phyloP scores from a whole-genome alignment of 2,888 invertebrate species.

The Thera obeliscata region DNA sequence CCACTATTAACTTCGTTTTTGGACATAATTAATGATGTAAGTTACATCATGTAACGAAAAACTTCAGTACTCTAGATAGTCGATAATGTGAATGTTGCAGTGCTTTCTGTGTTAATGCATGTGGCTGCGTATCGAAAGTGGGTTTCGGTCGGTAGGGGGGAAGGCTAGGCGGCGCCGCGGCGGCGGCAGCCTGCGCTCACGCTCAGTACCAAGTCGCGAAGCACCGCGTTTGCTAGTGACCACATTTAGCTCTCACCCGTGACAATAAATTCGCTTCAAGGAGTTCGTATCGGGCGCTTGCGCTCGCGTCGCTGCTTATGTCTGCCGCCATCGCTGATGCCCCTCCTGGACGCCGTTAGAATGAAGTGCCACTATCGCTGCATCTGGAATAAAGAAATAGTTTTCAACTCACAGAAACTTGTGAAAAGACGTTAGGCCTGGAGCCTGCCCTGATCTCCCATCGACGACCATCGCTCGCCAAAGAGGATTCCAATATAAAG shows the following conservation, averaged over 20 bases:
- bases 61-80: conserved; percentile 16
- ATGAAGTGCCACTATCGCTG: conserved; percentile 92
- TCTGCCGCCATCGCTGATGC: conserved; percentile 77
- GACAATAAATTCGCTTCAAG: conserved; percentile 80
- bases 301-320: conserved; percentile 78
- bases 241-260: conserved; percentile 59
- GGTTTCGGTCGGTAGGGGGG: conserved; percentile 46
- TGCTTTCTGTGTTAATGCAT: conserved; percentile 37
- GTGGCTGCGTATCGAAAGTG: conserved; percentile 36
- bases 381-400: conserved; percentile 96
- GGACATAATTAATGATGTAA: conserved; percentile 5
- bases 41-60: neutral
- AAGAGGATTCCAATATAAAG: conserved; percentile 70
- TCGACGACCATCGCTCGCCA: conserved; percentile 76
- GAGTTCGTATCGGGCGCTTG: conserved; percentile 72
- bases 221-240: conserved; percentile 73
- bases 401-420: conserved; percentile 96
- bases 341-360: conserved; percentile 80
- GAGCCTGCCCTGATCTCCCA: conserved; percentile 56
- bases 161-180: conserved; percentile 46
- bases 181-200: conserved; percentile 53
- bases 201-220: conserved; percentile 64
- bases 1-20: neutral
- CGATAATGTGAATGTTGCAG: conserved; percentile 45
- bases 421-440: conserved; percentile 94